Conservation (phyloP, 2,797 vertebrate genomes). For the Okamejei kenojei region DNA sequence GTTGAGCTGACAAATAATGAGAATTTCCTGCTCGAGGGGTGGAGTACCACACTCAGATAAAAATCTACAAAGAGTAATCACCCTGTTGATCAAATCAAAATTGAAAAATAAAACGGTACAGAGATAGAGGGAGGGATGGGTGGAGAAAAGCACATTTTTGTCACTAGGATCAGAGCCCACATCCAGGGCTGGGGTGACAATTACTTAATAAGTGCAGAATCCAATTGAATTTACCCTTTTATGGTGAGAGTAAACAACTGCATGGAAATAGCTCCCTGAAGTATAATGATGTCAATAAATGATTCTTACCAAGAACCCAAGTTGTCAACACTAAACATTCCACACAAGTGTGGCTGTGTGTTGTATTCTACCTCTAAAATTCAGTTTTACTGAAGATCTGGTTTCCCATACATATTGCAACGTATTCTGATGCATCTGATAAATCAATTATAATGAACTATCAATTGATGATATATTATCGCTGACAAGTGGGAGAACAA, state of each 20-base stretch:
- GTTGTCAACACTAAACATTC: too few species aligned
- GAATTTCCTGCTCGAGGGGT: constrained; percentile 1
- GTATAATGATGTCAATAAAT: too few species aligned
- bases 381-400: too few species aligned
- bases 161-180: too few species aligned
- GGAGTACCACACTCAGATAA: background rate
- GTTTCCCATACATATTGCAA: background rate
- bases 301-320: background rate
- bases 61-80: background rate
- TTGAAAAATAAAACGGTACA: background rate
- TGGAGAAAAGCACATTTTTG: background rate
- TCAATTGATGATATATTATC: background rate
- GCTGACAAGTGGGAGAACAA: background rate
- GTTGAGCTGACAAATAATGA: background rate
- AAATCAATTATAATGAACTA: background rate
- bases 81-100: background rate
- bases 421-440: background rate
- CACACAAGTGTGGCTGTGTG: too few species aligned
- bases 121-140: background rate
- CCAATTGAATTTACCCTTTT: background rate
- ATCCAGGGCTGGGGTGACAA: background rate
- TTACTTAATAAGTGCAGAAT: background rate
- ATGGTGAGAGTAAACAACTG: background rate
- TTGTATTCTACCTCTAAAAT: too few species aligned
- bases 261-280: background rate